Evolutionary conservation across 2,888 invertebrate species (phyloP).

Genomic region (Amphipyra berbera): DNA sequence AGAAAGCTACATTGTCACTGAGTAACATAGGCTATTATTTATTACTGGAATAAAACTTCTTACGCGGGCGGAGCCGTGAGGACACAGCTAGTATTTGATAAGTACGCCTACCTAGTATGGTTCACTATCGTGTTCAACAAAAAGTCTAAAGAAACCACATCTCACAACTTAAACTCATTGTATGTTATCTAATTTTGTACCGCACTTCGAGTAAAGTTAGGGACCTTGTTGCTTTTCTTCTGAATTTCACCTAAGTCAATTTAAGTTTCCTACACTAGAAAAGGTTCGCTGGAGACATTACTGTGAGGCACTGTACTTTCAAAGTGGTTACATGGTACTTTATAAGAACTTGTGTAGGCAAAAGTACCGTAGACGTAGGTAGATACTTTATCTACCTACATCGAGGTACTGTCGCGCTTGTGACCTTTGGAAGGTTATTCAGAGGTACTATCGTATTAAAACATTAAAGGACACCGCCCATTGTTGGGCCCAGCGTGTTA

Average conservation of each 20-base stretch:
- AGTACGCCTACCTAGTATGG: no score
- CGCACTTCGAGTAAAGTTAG: constrained; percentile 29
- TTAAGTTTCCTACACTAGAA: constrained; percentile 50
- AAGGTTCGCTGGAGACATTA: constrained; percentile 30
- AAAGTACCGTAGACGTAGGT: neutral
- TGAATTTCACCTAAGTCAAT: constrained; percentile 48
- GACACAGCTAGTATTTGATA: no score
- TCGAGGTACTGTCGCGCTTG: neutral
- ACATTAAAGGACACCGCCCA: no score
- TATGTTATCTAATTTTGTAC: constrained; percentile 44
- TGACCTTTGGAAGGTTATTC: neutral
- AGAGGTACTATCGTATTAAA: neutral
- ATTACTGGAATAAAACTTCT: no score
- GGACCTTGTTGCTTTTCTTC: constrained; percentile 28
- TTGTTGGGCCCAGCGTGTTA: no score
- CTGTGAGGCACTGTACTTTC: constrained; percentile 7
- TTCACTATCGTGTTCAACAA: no score
- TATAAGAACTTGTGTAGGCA: constrained; percentile 6
- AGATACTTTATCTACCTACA: no score
- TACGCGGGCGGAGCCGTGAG: no score
- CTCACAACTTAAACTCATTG: constrained; percentile 36
- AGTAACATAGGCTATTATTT: no score
- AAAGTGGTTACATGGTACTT: constrained; percentile 8
- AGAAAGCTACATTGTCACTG: no score
- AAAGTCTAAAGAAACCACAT: neutral